phyloP scores from a whole-genome alignment of 2,888 invertebrate species.

The Papilio elwesi region DNA sequence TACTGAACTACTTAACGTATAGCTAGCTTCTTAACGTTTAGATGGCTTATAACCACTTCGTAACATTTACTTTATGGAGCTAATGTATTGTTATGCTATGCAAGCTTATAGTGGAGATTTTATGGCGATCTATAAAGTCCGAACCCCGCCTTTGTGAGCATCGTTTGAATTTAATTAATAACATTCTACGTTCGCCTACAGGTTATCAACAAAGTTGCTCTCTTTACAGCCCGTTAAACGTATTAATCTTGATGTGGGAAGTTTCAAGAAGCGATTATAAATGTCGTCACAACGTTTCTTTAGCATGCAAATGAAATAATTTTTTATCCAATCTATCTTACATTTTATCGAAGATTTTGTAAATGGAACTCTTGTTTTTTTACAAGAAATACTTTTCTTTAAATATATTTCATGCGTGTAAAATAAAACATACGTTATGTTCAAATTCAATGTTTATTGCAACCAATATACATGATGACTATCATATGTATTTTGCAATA shows the following conservation, averaged over 20 bases:
- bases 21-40: not conserved
- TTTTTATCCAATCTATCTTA: not conserved
- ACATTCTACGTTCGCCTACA: slow-evolving; percentile 23
- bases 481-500: too few species aligned
- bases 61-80: not conserved
- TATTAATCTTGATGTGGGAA: slow-evolving; percentile 24
- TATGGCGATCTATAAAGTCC: slow-evolving; percentile 25
- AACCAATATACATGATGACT: too few species aligned
- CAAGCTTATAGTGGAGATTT: slow-evolving; percentile 8
- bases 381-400: too few species aligned
- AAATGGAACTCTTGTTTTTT: too few species aligned
- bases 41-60: not conserved
- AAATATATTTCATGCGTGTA: too few species aligned
- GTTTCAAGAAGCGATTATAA: slow-evolving; percentile 25
- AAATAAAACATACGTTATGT: too few species aligned
- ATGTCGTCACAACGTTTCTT: slow-evolving; percentile 1
- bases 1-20: too few species aligned
- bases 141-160: slow-evolving; percentile 19
- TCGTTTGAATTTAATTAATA: slow-evolving; percentile 34
- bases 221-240: slow-evolving; percentile 34
- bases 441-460: too few species aligned
- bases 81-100: not conserved
- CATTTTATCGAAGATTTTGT: not conserved
- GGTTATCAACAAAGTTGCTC: slow-evolving; percentile 35
- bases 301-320: slow-evolving; percentile 2